Evolutionary conservation across 2,888 invertebrate species (phyloP), one percentile per base, ranked within the genome.

Genomic region (Acrobeloides nanus): DNA sequence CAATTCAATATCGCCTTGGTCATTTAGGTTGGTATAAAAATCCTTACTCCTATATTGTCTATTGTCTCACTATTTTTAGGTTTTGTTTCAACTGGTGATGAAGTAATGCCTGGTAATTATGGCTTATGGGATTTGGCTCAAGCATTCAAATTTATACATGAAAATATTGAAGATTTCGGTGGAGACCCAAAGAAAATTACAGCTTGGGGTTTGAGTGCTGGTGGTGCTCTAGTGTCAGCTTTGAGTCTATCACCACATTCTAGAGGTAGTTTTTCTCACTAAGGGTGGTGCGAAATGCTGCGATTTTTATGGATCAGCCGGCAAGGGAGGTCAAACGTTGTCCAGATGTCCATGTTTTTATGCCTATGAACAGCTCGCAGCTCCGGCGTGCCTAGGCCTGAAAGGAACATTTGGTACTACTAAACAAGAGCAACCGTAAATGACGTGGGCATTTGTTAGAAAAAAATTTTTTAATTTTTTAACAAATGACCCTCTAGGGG

Each of bases 51-150:
- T n/a, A n/a, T 23, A 43, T 24, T 20, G 17, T 2, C 2, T 4
- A 35, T 12, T 1, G n/a, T 27, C 15, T 31, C 26, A 27, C n/a
- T n/a, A n/a, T 12, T 29, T 55, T 23, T 29, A 58, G 59, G 59
- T 10, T 58, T 58, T 35, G 48, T 51, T 15, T 48, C 59, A 15
- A 53, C 61, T 6, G 59, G 59, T 10, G 46, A 32, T 33, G 38
- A 38, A 10, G 31, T 31, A 6, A 40, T 57, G 12, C 44, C 61
- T 8, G 59, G 59, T 2, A 58, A 58, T 33, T 53, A 52, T 26
- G 59, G 59, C 6, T 31, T 58, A 2, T 58, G 59, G 59, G 59
- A 58, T 38, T 53, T 46, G 44, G 20, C 39, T 21, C 32, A 33
- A 27, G 57, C 59, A 15, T 20, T 58, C 18, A 39, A 41, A 10